A percentile compares a stretch with the other conserved stretches of the same genome.
These are phyloP conservation scores for Cirrhinus molitorella DNA, from an alignment of 2,797 vertebrate species.

Conservation along the genomic window DNA sequence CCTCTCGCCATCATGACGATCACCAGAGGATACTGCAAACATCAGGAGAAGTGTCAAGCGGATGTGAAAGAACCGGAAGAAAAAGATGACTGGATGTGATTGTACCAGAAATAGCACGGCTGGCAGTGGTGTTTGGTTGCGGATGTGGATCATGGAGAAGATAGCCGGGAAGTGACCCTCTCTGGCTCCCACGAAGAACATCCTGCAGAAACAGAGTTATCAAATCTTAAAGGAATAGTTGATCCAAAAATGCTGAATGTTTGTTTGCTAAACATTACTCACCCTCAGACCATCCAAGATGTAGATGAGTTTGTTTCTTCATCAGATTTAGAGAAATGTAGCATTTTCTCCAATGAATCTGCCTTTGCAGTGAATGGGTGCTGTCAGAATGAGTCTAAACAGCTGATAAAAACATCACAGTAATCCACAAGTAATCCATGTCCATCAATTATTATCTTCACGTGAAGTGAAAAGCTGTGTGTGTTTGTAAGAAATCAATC, in stretches of 20 bases:
- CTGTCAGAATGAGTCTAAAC: neutral
- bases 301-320: neutral
- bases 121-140: conserved; percentile 92
- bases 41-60: conserved; percentile 46
- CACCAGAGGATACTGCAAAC: conserved; percentile 86
- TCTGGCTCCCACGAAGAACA: conserved; percentile 95
- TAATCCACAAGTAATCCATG: neutral
- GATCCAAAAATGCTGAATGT: neutral
- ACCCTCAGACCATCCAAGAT: neutral
- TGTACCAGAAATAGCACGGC: conserved; percentile 92
- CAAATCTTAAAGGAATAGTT: neutral
- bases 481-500: neutral
- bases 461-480: neutral
- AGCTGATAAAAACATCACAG: neutral
- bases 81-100: neutral
- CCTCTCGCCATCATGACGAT: conserved; percentile 87
- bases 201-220: conserved; percentile 76
- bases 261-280: neutral
- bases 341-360: no score
- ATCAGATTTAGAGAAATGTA: neutral
- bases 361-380: neutral
- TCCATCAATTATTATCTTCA: neutral
- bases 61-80: neutral
- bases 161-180: conserved; percentile 95
- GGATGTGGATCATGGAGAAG: conserved; percentile 98